Evolutionary conservation across 2,113 vertebrate species (phyloP), one percentile per base, ranked within the genome.

Genomic region (Saiga tatarica): DNA sequence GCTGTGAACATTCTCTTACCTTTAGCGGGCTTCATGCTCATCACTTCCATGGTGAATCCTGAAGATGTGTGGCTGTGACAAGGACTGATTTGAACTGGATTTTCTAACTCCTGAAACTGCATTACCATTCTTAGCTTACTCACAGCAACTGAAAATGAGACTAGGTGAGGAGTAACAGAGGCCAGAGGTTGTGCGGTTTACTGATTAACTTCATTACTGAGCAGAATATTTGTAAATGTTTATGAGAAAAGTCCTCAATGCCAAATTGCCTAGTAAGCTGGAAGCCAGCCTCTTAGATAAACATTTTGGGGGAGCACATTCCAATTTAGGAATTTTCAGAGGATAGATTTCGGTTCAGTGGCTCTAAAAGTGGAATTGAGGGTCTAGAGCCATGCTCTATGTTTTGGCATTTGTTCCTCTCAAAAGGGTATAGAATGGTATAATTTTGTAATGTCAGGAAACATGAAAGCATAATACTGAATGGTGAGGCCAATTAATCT

Each of bases 131-230:
- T 98, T 87, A 95, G 92, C 74, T 96, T 97, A 98, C 95, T 97
- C 97, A 90, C 96, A 97, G 97, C 93, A 64, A 96, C 91, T 95
- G 97, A 96, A 97, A 97, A 98, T 98, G 98, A 97, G 97, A 98
- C 96, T 98, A 98, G 97, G 98, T 96, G 99, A 99, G 98, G 99
- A 99, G 98, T 98, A 97, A 99, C 98, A 98, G 97, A 98, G 99
- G 99, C 94, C 99, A 99, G 99, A 99, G 99, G 99, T 99, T 99
- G 98, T 96, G 64, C 84, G 88, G 98, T 98, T 99, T 99, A 99
- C 98, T 99, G 96, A 99, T 99, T 99, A 99, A 99, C 99, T 98
- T 98, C 93, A 98, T 98, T 97, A 97, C 57, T 67, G 47, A 98
- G 98, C 94, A 98, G 98, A 98, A 97, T 97, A 98, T 98, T 98